These are phyloP conservation scores for Dicroscelio sp. DNA, from an alignment of 2,888 invertebrate species.

Conservation along the genomic window DNA sequence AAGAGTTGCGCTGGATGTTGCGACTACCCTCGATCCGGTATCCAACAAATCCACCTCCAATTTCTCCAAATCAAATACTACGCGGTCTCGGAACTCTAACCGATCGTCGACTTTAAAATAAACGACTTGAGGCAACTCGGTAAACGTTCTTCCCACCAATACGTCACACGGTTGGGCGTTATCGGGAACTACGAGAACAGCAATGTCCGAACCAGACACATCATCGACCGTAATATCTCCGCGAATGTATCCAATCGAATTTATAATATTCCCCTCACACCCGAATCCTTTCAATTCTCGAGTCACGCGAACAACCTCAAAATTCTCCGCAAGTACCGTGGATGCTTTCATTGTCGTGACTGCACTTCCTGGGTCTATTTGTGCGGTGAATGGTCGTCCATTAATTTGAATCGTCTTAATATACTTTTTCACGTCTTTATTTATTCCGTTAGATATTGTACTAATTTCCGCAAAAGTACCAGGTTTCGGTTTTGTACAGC, in stretches of 20 bases:
- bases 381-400: too few species aligned
- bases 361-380: slow-evolving; percentile 78
- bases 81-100: slow-evolving; percentile 39
- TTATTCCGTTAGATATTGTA: too few species aligned
- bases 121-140: slow-evolving; percentile 48
- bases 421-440: too few species aligned
- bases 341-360: slow-evolving; percentile 78
- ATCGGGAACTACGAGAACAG: slow-evolving; percentile 51
- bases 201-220: not conserved
- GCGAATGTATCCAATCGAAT: slow-evolving; percentile 70
- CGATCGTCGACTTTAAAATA: slow-evolving; percentile 55
- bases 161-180: slow-evolving; percentile 39
- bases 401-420: too few species aligned
- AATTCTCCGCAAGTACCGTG: slow-evolving; percentile 43
- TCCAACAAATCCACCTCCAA: too few species aligned
- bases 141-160: slow-evolving; percentile 49
- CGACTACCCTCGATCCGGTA: not conserved
- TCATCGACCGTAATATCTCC: slow-evolving; percentile 9
- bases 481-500: too few species aligned
- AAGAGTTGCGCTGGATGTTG: not conserved
- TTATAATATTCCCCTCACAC: slow-evolving; percentile 7
- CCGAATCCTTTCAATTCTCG: slow-evolving; percentile 68
- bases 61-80: not conserved
- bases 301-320: slow-evolving; percentile 16
- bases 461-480: too few species aligned